Evolutionary conservation across 2,797 vertebrate genomes (phyloP).

Genomic region (Erpetoichthys calabaricus): DNA sequence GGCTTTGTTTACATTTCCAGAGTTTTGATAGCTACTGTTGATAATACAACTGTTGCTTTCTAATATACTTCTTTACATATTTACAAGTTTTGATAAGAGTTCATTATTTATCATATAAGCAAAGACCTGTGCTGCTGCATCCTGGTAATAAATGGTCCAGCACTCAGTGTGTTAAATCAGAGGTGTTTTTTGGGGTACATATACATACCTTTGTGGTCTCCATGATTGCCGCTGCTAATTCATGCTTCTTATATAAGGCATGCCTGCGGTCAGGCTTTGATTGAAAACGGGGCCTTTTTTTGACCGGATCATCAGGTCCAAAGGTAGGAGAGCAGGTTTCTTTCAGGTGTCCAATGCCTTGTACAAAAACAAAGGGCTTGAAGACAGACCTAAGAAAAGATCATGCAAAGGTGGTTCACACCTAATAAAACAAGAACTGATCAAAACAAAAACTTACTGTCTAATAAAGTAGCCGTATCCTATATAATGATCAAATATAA

Average conservation of each 20-base stretch:
- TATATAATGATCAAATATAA: conserved; percentile 2
- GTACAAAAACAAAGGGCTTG: conserved; percentile 89
- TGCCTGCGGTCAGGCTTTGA: conserved; percentile 81
- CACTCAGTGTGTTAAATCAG: too few relatives aligned
- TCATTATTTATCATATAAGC: too few relatives aligned
- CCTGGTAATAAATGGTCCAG: too few relatives aligned
- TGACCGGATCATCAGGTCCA: conserved; percentile 68
- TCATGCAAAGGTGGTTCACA: neutral
- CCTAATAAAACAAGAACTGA: neutral
- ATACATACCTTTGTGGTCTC: conserved; percentile 32
- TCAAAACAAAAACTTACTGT: too few relatives aligned
- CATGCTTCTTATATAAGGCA: conserved; percentile 69
- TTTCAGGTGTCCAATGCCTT: conserved; percentile 45
- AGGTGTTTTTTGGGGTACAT: conserved; percentile 6
- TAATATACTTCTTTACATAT: too few relatives aligned
- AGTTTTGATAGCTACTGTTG: too few relatives aligned
- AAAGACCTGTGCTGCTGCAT: too few relatives aligned
- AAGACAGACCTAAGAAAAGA: conserved; percentile 71
- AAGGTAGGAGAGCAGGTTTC: conserved; percentile 70
- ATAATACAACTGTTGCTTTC: too few relatives aligned
- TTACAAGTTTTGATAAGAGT: too few relatives aligned
- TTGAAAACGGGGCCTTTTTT: conserved; percentile 71
- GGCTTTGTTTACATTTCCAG: too few relatives aligned
- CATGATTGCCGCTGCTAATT: conserved; percentile 41
- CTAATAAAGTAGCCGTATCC: too few relatives aligned